These are phyloP conservation scores for Oreonectes daqikongensis DNA, from an alignment of 2,797 vertebrate genomes.

Conservation along the genomic window DNA sequence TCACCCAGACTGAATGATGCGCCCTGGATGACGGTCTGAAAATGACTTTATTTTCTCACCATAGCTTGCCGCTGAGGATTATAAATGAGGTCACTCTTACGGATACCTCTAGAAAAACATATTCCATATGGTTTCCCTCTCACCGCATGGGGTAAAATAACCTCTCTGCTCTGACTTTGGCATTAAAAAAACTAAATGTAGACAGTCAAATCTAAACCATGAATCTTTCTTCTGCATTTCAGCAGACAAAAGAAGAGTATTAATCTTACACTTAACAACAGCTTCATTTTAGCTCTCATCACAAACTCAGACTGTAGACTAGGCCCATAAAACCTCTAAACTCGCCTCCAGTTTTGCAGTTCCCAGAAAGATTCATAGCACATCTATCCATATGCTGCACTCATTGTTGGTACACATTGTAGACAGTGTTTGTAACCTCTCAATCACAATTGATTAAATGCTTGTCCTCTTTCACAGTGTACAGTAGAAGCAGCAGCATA, in stretches of 20 bases:
- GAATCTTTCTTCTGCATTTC: slow-evolving; percentile 46
- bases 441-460: slow-evolving; percentile 68
- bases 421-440: slow-evolving; percentile 57
- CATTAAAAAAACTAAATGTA: not conserved
- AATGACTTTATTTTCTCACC: slow-evolving; percentile 5
- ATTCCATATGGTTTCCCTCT: slow-evolving; percentile 10
- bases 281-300: not conserved
- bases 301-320: not conserved
- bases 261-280: not conserved
- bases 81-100: slow-evolving; percentile 24
- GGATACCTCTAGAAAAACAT: slow-evolving; percentile 9
- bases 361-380: slow-evolving; percentile 30
- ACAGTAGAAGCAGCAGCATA: slow-evolving; percentile 64
- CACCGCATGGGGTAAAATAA: slow-evolving; percentile 24
- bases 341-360: not conserved
- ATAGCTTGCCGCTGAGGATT: not conserved
- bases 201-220: slow-evolving; percentile 26
- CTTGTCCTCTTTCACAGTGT: slow-evolving; percentile 53
- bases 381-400: not conserved
- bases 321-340: not conserved
- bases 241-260: slow-evolving; percentile 11
- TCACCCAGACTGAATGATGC: not conserved
- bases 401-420: not conserved
- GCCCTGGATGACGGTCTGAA: not conserved
- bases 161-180: slow-evolving; percentile 21